Conservation (phyloP, 1,140 invertebrate species). For the Rhyzopertha dominica region DNA sequence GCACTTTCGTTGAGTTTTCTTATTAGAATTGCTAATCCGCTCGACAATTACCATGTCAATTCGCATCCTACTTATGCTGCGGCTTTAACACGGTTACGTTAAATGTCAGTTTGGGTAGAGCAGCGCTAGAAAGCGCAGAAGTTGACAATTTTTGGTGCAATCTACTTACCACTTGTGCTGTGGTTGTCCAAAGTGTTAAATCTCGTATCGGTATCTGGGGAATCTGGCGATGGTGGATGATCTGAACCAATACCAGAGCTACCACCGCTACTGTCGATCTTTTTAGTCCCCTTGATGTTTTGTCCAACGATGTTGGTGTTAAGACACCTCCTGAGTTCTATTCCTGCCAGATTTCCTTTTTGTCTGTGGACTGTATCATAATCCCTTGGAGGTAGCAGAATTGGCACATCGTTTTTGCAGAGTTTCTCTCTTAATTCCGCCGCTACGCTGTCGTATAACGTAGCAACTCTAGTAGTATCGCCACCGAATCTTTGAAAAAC, state of each 20-base stretch:
- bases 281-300: conserved; percentile 47
- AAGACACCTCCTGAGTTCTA: conserved; percentile 67
- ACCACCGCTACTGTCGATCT: conserved; percentile 51
- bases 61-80: too few relatives aligned
- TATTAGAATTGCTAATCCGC: too few relatives aligned
- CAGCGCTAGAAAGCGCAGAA: too few relatives aligned
- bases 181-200: conserved; percentile 44
- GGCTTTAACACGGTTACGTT: too few relatives aligned
- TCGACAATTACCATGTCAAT: too few relatives aligned
- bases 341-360: conserved; percentile 76
- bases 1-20: too few relatives aligned
- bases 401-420: conserved; percentile 67
- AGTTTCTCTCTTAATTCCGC: conserved; percentile 86
- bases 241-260: conserved; percentile 82
- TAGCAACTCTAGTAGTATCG: conserved; percentile 53
- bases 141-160: too few relatives aligned
- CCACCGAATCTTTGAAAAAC: conserved; percentile 26
- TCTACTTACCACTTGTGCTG: conserved; percentile 51
- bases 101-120: too few relatives aligned
- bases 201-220: conserved; percentile 45
- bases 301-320: conserved; percentile 67
- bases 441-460: conserved; percentile 84
- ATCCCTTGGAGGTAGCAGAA: conserved; percentile 85
- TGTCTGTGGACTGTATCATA: conserved; percentile 85
- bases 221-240: conserved; percentile 73